phyloP scores from a whole-genome alignment of 2,113 vertebrate species.

The Ammospiza nelsoni region DNA sequence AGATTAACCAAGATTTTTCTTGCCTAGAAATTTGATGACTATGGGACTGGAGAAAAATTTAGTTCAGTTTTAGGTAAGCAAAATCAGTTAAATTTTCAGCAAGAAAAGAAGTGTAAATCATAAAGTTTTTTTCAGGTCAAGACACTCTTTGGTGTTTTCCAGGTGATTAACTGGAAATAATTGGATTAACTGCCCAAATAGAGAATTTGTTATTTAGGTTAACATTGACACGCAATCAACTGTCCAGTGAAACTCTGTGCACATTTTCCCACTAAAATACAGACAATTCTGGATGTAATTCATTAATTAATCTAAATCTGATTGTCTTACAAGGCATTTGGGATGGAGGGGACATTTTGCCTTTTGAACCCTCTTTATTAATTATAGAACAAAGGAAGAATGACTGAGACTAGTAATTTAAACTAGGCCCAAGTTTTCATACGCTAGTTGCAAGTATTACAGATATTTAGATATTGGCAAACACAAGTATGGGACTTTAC shows the following conservation, averaged over 20 bases:
- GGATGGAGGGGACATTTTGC: neutral
- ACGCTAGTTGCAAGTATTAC: neutral
- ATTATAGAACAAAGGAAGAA: neutral
- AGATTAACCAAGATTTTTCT: neutral
- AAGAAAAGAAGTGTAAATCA: neutral
- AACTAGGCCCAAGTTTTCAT: neutral
- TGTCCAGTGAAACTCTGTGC: neutral
- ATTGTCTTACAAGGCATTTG: neutral
- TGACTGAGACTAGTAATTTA: neutral
- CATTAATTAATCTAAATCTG: neutral
- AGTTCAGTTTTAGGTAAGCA: neutral
- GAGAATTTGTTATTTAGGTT: neutral
- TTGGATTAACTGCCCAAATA: neutral
- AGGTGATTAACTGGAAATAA: neutral
- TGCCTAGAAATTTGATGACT: neutral
- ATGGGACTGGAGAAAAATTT: neutral
- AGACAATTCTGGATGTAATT: neutral
- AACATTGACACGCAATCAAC: neutral
- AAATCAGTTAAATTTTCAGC: neutral
- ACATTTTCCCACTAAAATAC: neutral
- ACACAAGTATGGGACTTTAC: fast-evolving
- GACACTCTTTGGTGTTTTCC: neutral
- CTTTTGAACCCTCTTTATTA: neutral
- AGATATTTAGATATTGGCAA: neutral
- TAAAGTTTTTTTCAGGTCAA: neutral